Conservation (phyloP, 2,888 invertebrate genomes). For the Agrypnus murinus region DNA sequence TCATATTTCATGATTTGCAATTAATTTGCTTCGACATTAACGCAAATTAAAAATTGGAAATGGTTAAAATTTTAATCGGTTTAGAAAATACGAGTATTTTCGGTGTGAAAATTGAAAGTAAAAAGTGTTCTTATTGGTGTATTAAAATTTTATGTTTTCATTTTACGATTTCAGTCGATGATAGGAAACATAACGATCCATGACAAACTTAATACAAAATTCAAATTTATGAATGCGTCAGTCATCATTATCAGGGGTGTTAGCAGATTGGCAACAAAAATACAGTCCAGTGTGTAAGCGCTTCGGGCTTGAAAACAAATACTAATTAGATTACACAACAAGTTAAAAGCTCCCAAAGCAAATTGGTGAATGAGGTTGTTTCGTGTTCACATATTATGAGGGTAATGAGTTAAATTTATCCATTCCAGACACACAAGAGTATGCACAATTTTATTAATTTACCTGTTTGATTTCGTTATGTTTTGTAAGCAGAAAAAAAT, state of each 20-base stretch:
- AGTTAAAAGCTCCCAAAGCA: constrained; percentile 56
- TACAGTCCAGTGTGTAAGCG: constrained; percentile 56
- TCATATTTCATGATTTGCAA: no score
- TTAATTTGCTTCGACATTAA: no score
- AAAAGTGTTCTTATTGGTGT: constrained; percentile 18
- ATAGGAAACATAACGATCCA: constrained; percentile 24
- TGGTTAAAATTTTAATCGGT: no score
- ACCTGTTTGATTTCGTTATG: constrained; percentile 45
- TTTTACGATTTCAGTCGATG: constrained; percentile 16
- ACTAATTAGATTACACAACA: constrained; percentile 60
- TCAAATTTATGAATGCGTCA: constrained; percentile 29
- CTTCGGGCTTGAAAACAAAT: constrained; percentile 58
- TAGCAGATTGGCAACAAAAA: constrained; percentile 56
- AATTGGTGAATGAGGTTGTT: constrained; percentile 51
- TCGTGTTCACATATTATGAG: constrained; percentile 48
- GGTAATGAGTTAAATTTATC: constrained; percentile 50
- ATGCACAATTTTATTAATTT: constrained; percentile 45
- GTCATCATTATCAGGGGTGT: constrained; percentile 39
- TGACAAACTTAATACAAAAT: constrained; percentile 10
- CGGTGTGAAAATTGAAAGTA: constrained; percentile 22
- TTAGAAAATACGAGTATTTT: no score
- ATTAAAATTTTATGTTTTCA: constrained; percentile 25
- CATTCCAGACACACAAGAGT: constrained; percentile 44
- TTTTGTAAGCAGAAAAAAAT: constrained; percentile 10
- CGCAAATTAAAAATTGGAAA: no score